A percentile compares a stretch with the other conserved stretches of the same genome.
phyloP scores from a whole-genome alignment of 2,888 invertebrate genomes.

The Hyles lineata region DNA sequence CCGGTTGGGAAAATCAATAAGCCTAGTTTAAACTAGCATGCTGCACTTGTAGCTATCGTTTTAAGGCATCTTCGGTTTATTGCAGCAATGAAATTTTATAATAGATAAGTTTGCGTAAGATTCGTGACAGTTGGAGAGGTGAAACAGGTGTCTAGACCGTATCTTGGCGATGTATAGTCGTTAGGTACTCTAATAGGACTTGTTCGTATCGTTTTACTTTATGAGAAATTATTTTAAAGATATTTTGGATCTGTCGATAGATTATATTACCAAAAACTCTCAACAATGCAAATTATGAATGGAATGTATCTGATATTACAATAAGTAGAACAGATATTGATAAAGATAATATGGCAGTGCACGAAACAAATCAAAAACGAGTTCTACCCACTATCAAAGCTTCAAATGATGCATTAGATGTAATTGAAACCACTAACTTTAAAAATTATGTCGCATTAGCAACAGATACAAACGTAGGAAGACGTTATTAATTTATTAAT shows the following conservation, averaged over 20 bases:
- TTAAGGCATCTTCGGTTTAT: neutral
- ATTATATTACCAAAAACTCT: too few species aligned
- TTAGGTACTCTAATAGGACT: too few species aligned
- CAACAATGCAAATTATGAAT: too few species aligned
- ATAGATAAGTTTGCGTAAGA: neutral
- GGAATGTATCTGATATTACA: neutral
- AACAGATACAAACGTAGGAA: constrained; percentile 19
- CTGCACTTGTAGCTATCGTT: neutral
- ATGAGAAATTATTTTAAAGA: too few species aligned
- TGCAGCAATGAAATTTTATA: neutral
- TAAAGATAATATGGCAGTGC: neutral
- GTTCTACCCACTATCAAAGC: constrained; percentile 1
- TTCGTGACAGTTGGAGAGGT: too few species aligned
- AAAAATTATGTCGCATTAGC: neutral
- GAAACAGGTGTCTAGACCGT: too few species aligned
- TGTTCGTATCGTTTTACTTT: too few species aligned
- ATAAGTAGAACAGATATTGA: neutral
- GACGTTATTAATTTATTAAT: constrained; percentile 25
- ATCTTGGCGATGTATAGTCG: too few species aligned
- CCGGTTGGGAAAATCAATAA: constrained; percentile 22
- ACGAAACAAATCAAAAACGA: neutral
- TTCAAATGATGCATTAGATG: neutral
- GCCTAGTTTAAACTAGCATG: neutral
- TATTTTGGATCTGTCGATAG: too few species aligned
- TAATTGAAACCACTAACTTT: neutral